Percentiles rank a stretch among this genome's conserved stretches.
Conservation (phyloP, 2,113 vertebrate species). For the Romanogobio albipinnatus region DNA sequence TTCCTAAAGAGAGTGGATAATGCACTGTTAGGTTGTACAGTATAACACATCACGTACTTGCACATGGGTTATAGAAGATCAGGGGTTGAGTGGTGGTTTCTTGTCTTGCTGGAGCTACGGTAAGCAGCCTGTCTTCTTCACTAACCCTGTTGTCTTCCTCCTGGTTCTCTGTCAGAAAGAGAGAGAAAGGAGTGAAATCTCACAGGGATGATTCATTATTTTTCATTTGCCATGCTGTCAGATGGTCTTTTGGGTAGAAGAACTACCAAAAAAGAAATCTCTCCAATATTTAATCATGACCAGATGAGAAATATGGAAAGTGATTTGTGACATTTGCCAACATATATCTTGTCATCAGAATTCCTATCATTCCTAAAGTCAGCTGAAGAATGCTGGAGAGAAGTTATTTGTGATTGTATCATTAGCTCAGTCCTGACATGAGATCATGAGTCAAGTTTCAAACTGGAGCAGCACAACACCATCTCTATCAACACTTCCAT, state of each 20-base stretch:
- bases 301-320: not conserved
- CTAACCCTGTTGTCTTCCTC: conserved; percentile 61
- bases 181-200: conserved; percentile 15
- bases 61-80: conserved; percentile 52
- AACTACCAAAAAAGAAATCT: not conserved
- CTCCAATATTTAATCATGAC: conserved; percentile 4
- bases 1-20: too few relatives aligned
- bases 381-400: not conserved
- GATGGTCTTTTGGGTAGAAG: not conserved
- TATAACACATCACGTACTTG: conserved; percentile 39
- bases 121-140: conserved; percentile 50
- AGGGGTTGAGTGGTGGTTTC: conserved; percentile 35
- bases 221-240: not conserved
- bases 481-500: not conserved
- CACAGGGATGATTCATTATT: not conserved
- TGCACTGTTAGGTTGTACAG: too few relatives aligned
- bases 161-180: conserved; percentile 49
- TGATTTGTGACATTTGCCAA: conserved; percentile 8
- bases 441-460: conserved; percentile 8
- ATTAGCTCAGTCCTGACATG: conserved; percentile 18
- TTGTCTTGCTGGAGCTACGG: conserved; percentile 26
- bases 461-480: not conserved
- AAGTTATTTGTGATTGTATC: not conserved
- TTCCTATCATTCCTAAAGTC: conserved; percentile 13
- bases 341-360: conserved; percentile 1